Evolutionary conservation across 2,888 invertebrate species (phyloP).

Genomic region (Lasioglossum morio): DNA sequence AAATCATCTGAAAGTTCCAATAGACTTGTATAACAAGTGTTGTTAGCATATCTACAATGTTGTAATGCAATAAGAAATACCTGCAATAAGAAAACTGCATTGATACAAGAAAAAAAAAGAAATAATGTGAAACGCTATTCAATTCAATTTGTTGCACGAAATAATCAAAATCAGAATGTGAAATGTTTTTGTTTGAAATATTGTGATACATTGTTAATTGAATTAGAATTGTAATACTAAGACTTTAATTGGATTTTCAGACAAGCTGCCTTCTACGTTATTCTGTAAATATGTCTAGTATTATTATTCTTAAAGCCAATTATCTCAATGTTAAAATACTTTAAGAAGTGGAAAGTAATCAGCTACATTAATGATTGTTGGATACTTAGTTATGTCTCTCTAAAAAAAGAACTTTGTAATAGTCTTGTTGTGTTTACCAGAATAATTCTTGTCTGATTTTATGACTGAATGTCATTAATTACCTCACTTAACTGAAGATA

Average conservation of each 20-base stretch:
- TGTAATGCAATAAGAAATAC: slow-evolving; percentile 13
- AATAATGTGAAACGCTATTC: neutral
- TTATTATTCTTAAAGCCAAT: slow-evolving; percentile 77
- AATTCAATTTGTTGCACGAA: neutral
- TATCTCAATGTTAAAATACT: slow-evolving; percentile 73
- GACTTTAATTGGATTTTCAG: slow-evolving; percentile 59
- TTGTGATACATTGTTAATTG: slow-evolving; percentile 30
- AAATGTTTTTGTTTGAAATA: slow-evolving; percentile 22
- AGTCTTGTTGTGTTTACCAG: slow-evolving; percentile 68
- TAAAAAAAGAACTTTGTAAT: slow-evolving; percentile 50
- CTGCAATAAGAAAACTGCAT: slow-evolving; percentile 14
- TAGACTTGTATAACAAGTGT: slow-evolving; percentile 18
- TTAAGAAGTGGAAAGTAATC: slow-evolving; percentile 70
- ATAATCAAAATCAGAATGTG: slow-evolving; percentile 15
- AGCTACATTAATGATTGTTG: slow-evolving; percentile 69
- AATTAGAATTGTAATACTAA: slow-evolving; percentile 41
- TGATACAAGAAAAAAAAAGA: neutral
- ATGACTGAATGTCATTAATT: slow-evolving; percentile 80
- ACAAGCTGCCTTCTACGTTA: slow-evolving; percentile 77
- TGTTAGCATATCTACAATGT: slow-evolving; percentile 25
- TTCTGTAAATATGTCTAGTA: slow-evolving; percentile 79
- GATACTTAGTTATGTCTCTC: slow-evolving; percentile 64
- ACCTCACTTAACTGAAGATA: slow-evolving; percentile 82
- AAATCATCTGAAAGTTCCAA: slow-evolving; percentile 29
- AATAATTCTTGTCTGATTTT: slow-evolving; percentile 74